These are phyloP conservation scores for Amblyornis subalaris DNA, from an alignment of 2,113 vertebrate species.

Conservation along the genomic window DNA sequence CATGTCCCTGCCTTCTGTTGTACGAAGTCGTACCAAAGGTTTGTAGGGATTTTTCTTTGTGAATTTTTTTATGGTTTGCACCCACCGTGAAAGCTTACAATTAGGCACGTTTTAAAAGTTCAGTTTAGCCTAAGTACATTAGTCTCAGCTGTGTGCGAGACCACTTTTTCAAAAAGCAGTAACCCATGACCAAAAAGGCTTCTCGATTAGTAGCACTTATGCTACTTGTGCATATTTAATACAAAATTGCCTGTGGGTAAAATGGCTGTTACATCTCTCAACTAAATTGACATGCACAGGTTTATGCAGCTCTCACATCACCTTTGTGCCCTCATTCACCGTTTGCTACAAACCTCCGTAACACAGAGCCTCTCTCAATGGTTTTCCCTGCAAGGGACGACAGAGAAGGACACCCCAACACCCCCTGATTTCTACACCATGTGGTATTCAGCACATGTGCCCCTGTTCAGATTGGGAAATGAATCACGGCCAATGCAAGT, in stretches of 20 bases:
- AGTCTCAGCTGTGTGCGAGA: neutral
- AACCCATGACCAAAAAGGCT: constrained; percentile 31
- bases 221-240: constrained; percentile 62
- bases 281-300: constrained; percentile 46
- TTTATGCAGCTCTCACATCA: constrained; percentile 21
- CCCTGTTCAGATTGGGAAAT: neutral
- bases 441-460: neutral
- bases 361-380: constrained; percentile 7
- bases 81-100: neutral
- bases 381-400: neutral
- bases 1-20: neutral
- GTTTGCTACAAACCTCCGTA: neutral
- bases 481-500: accelerated
- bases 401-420: neutral
- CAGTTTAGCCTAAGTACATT: neutral
- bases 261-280: constrained; percentile 60
- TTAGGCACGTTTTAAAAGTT: neutral
- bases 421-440: neutral
- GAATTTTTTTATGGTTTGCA: neutral
- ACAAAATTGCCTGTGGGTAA: constrained; percentile 51
- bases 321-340: constrained; percentile 8
- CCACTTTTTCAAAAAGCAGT: constrained; percentile 37
- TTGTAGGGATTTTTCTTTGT: neutral
- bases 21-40: neutral
- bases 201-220: constrained; percentile 50